Evolutionary conservation across 2,113 vertebrate species (phyloP).

Genomic region (Periophthalmus modestus): DNA sequence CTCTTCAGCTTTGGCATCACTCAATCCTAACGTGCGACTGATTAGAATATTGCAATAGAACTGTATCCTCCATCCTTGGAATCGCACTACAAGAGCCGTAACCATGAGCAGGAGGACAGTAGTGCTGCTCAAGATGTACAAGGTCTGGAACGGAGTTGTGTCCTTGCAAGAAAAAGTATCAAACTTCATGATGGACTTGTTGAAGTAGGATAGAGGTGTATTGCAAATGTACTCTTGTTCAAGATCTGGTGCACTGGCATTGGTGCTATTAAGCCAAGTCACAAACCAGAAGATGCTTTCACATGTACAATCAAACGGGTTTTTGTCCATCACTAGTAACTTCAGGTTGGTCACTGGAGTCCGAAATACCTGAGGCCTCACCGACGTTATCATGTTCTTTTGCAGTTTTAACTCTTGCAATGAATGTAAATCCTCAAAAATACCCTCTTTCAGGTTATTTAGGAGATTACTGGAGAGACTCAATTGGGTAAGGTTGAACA

Average conservation of each 20-base stretch:
- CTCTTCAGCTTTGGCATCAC: slow-evolving; percentile 74
- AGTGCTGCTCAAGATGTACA: slow-evolving; percentile 79
- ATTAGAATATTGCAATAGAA: slow-evolving; percentile 89
- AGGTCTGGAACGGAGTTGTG: slow-evolving; percentile 82
- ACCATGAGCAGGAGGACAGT: slow-evolving; percentile 67
- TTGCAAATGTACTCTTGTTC: slow-evolving; percentile 85
- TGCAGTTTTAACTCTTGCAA: slow-evolving; percentile 81
- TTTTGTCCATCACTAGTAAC: slow-evolving; percentile 82
- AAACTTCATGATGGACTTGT: slow-evolving; percentile 79
- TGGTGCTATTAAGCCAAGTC: slow-evolving; percentile 85
- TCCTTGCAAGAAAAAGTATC: slow-evolving; percentile 89
- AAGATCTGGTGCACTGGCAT: slow-evolving; percentile 71
- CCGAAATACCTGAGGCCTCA: slow-evolving; percentile 83
- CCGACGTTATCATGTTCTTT: slow-evolving; percentile 90
- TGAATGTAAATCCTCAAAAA: slow-evolving; percentile 84
- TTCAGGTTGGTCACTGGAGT: slow-evolving; percentile 78
- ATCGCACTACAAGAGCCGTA: slow-evolving; percentile 77
- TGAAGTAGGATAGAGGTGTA: slow-evolving; percentile 86
- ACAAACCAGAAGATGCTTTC: slow-evolving; percentile 94
- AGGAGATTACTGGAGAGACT: slow-evolving; percentile 85
- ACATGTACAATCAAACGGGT: slow-evolving; percentile 96
- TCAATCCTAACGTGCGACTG: slow-evolving; percentile 85
- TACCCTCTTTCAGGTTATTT: slow-evolving; percentile 76
- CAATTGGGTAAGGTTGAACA: slow-evolving; percentile 78
- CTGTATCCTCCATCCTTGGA: slow-evolving; percentile 91